A percentile compares a stretch with the other conserved stretches of the same genome.
These are phyloP conservation scores for Naja naja DNA, from an alignment of 2,113 vertebrate species.

Conservation along the genomic window DNA sequence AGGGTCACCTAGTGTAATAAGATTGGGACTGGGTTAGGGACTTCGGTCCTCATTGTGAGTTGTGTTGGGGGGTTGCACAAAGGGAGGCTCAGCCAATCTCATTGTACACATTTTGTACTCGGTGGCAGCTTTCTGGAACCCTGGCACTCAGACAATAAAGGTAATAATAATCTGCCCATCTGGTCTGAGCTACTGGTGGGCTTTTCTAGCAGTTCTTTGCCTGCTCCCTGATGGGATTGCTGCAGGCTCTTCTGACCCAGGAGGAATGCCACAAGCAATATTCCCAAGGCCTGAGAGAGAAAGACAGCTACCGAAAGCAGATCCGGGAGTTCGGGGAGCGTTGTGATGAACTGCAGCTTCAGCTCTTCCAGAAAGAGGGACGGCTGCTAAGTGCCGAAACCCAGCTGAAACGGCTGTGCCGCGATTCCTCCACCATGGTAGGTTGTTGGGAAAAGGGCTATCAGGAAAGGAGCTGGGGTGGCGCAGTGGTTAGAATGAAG, in stretches of 20 bases:
- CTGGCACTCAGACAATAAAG: too few species aligned
- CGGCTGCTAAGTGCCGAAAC: slow-evolving; percentile 76
- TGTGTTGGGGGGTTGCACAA: too few species aligned
- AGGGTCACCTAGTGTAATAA: too few species aligned
- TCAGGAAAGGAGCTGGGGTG: too few species aligned
- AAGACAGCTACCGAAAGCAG: slow-evolving; percentile 83
- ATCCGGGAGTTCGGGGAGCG: slow-evolving; percentile 80
- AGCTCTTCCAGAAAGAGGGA: slow-evolving; percentile 80
- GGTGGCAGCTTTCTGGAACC: too few species aligned
- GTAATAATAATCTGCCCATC: too few species aligned
- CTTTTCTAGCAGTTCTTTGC: background rate
- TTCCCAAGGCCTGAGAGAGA: slow-evolving; percentile 78
- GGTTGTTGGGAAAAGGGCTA: accelerated
- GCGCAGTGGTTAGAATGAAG: too few species aligned
- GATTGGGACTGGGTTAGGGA: too few species aligned
- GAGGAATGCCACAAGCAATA: slow-evolving; percentile 80
- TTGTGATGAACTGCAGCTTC: slow-evolving; percentile 82
- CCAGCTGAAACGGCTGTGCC: slow-evolving; percentile 69
- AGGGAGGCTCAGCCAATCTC: too few species aligned
- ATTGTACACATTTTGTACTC: too few species aligned
- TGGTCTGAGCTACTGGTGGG: background rate
- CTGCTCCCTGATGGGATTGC: accelerated
- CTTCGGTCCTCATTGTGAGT: too few species aligned
- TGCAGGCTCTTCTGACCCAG: slow-evolving; percentile 75
- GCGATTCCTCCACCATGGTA: slow-evolving; percentile 66